Conservation (phyloP, 92 coral and sea anemone genomes). For the Paragorgia papillata region DNA sequence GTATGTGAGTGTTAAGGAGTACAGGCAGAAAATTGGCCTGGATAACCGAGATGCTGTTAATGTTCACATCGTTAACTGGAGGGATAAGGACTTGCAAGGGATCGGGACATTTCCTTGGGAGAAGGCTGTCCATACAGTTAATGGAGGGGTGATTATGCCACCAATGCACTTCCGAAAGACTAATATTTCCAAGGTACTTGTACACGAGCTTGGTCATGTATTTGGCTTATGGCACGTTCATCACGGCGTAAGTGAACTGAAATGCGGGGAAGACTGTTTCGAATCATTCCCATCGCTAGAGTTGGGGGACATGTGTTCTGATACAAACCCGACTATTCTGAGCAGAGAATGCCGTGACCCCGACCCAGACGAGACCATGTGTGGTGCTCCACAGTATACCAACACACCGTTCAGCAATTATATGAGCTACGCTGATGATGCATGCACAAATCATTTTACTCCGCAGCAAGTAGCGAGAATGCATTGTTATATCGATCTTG, state of each 20-base stretch:
- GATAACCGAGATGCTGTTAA: conserved; percentile 70
- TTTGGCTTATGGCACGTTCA: conserved; percentile 94
- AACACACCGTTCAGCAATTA: conserved; percentile 83
- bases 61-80: conserved; percentile 84
- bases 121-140: conserved; percentile 67
- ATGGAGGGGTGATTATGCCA: conserved; percentile 78
- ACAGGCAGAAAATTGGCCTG: conserved; percentile 64
- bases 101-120: conserved; percentile 96
- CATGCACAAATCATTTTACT: conserved; percentile 80
- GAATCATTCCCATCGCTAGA: conserved; percentile 92
- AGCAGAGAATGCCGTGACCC: conserved; percentile 74
- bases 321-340: conserved; percentile 89
- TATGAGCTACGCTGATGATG: conserved; percentile 86
- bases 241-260: conserved; percentile 73
- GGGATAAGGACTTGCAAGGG: conserved; percentile 51
- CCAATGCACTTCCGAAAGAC: conserved; percentile 51
- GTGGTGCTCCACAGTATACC: conserved; percentile 56
- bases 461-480: conserved; percentile 92
- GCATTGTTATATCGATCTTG: conserved; percentile 89
- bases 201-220: conserved; percentile 93
- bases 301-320: conserved; percentile 93
- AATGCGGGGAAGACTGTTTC: conserved; percentile 78
- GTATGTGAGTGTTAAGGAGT: conserved; percentile 81
- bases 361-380: conserved; percentile 36
- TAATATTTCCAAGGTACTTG: conserved; percentile 60